Evolutionary conservation across 2,888 invertebrate species (phyloP), one percentile per base, ranked within the genome.

Genomic region (Philaethria dido): DNA sequence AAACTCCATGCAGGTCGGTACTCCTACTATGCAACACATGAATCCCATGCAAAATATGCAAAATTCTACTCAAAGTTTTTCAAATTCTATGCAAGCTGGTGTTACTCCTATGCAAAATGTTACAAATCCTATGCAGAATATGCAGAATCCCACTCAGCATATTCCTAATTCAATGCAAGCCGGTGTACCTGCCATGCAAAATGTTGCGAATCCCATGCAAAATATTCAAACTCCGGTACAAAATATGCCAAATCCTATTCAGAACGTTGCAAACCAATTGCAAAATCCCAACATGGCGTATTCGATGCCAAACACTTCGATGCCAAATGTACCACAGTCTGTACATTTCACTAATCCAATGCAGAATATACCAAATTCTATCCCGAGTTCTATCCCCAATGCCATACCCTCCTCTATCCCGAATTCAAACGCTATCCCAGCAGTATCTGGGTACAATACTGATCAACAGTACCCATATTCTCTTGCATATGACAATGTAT

Each of bases 391-490:
- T 14, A 50, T 50, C 13, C 50, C 20, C 6, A 50, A 50, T 11
- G 1, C 60, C 16, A 9, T 57, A 4, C 45, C 60, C 14, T 13
- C 18, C 6, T 47, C 60, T 45, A 45, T 47, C 33, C 60, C 60
- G 33, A 47, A 33, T 14, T 55, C 66, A 8, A 64, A 20, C 14
- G 61, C 36, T 1, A 61, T 69, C 22, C 62, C 69, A 11, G n/a
- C 25, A 8, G 61, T 64, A n/a, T 48, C 71, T 36, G 69, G 69
- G 5, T 81, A 79, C 47, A 72, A 76, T 8, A 70, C 79, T 3
- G 84, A 85, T 5, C 80, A 80, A 11, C 80, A 80, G 39, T 86
- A 85, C 70, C 73, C 83, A 13, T 74, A 75, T 0, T 79, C 82
- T 4, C 79, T 71, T 29, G 73, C 80, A 1, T 85, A 80, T 68